A percentile compares a stretch with the other conserved stretches of the same genome.
phyloP scores from a whole-genome alignment of 53 echinoderm and acorn worm genomes.

The Zoroaster sp. region DNA sequence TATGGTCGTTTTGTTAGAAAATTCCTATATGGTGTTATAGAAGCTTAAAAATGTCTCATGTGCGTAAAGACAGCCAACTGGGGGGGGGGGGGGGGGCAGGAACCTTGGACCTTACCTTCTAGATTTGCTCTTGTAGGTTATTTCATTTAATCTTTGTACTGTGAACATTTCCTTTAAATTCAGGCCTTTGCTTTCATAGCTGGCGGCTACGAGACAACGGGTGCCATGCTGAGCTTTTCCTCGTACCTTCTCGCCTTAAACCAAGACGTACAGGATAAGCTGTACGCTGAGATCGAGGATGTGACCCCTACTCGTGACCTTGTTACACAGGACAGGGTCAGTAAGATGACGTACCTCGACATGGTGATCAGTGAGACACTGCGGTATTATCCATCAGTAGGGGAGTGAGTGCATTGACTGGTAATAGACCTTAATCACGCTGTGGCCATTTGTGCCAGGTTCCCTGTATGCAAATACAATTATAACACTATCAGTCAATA shows the following conservation, averaged over 20 bases:
- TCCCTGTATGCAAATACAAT: too few relatives aligned
- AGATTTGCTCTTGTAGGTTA: background rate
- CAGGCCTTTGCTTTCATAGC: conserved; percentile 71
- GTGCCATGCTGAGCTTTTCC: conserved; percentile 53
- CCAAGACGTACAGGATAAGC: conserved; percentile 65
- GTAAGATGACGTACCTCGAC: conserved; percentile 77
- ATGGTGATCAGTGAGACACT: conserved; percentile 64
- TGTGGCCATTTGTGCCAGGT: too few relatives aligned
- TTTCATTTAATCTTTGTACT: background rate
- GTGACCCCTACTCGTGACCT: conserved; percentile 40
- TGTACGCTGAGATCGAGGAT: conserved; percentile 66
- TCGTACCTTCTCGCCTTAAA: conserved; percentile 70
- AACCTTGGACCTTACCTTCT: background rate
- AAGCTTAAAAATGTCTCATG: too few relatives aligned
- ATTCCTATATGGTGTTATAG: too few relatives aligned
- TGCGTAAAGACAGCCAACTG: too few relatives aligned
- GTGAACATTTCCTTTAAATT: background rate
- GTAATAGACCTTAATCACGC: too few relatives aligned
- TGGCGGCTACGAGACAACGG: conserved; percentile 85
- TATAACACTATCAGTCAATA: too few relatives aligned
- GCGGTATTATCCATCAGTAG: conserved; percentile 71
- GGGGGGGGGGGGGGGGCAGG: too few relatives aligned
- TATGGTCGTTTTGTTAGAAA: too few relatives aligned
- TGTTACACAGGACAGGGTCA: conserved; percentile 57
- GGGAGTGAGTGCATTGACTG: conserved; percentile 16